A percentile compares a stretch with the other conserved stretches of the same genome.
phyloP scores from a whole-genome alignment of 2,797 vertebrate genomes.

The Hyperoplus immaculatus region DNA sequence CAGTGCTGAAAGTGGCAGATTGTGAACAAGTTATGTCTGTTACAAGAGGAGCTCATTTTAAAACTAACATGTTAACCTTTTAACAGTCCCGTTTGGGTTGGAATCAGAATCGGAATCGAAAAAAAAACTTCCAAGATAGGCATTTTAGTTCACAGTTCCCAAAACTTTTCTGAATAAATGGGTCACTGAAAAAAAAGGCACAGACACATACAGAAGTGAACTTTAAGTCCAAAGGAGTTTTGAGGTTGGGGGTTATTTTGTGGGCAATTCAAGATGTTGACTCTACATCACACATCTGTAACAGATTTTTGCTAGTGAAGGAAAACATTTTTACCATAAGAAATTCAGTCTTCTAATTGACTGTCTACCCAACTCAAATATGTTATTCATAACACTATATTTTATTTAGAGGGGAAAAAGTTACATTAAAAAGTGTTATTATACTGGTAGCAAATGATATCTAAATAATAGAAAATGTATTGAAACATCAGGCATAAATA shows the following conservation, averaged over 20 bases:
- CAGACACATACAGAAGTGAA: background rate
- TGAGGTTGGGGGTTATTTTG: background rate
- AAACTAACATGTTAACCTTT: background rate
- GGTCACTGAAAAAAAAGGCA: background rate
- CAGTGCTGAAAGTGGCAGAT: background rate
- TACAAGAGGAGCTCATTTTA: background rate
- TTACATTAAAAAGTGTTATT: too few relatives aligned
- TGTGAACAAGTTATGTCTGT: slow-evolving; percentile 2
- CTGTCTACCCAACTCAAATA: background rate
- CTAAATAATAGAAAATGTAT: background rate
- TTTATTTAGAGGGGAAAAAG: background rate
- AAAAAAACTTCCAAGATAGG: too few relatives aligned
- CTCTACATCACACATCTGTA: background rate
- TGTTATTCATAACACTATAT: background rate
- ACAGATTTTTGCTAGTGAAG: background rate
- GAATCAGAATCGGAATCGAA: too few relatives aligned
- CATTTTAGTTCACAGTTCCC: too few relatives aligned
- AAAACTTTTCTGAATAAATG: background rate
- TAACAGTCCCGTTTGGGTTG: background rate
- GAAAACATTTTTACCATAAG: background rate
- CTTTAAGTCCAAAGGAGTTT: background rate
- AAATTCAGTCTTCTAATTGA: too few relatives aligned
- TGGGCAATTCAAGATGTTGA: background rate
- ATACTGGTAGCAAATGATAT: background rate
- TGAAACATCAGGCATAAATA: background rate